Percentiles rank a stretch among this genome's conserved stretches.
Conservation (phyloP, 2,113 vertebrate genomes). For the Eudyptes chrysolophus region DNA sequence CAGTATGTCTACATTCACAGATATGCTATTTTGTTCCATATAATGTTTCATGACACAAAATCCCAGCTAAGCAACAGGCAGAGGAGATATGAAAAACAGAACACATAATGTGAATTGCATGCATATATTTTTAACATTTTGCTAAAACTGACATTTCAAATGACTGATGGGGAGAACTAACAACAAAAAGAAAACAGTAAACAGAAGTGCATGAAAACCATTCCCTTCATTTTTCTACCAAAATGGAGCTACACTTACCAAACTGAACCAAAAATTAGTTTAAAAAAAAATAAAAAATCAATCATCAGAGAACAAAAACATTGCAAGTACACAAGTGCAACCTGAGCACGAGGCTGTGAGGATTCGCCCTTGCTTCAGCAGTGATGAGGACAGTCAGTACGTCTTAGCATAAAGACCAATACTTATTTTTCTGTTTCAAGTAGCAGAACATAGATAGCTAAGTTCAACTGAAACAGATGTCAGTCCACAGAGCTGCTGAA, state of each 20-base stretch:
- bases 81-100: neutral
- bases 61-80: neutral
- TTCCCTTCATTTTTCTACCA: neutral
- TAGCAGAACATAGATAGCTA: neutral
- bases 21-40: neutral
- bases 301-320: neutral
- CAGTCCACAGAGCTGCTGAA: neutral
- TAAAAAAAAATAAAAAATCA: neutral
- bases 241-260: neutral
- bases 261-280: neutral
- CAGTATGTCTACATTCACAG: neutral
- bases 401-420: neutral
- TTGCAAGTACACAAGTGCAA: neutral
- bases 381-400: neutral
- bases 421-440: neutral
- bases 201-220: neutral
- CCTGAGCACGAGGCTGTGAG: neutral
- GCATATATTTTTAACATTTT: neutral
- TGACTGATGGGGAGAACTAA: neutral
- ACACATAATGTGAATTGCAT: neutral
- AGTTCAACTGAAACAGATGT: neutral
- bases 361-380: neutral
- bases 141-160: neutral
- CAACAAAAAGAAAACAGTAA: neutral
- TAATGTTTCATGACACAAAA: neutral